Conservation (phyloP, 2,113 vertebrate genomes). For the Cairina moschata region DNA sequence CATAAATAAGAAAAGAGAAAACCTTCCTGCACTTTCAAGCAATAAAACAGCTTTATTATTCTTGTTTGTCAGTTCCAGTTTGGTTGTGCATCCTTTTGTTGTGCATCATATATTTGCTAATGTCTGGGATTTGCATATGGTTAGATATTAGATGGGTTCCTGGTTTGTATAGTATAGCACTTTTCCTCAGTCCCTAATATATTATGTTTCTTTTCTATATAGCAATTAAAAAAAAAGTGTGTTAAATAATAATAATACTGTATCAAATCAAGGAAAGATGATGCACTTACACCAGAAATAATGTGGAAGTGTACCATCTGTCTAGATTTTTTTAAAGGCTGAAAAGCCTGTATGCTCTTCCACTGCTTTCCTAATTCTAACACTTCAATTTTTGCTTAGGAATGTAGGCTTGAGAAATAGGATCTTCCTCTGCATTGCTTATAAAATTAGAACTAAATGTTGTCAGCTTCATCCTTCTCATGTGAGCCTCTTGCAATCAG, state of each 20-base stretch:
- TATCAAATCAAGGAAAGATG: not conserved
- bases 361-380: not conserved
- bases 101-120: not conserved
- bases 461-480: not conserved
- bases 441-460: not conserved
- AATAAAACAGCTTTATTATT: not conserved
- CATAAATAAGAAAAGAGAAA: not conserved
- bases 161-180: accelerated
- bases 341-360: not conserved
- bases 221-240: not conserved
- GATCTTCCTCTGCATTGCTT: not conserved
- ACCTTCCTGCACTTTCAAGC: not conserved
- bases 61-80: not conserved
- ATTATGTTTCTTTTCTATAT: not conserved
- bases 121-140: not conserved
- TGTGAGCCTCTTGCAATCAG: not conserved
- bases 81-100: not conserved
- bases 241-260: not conserved
- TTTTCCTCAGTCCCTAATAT: not conserved
- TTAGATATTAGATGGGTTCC: not conserved
- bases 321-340: not conserved
- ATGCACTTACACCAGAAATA: not conserved
- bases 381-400: not conserved
- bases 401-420: not conserved
- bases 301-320: not conserved